A percentile compares a stretch with the other conserved stretches of the same genome.
These are phyloP conservation scores for Aphodius granarius DNA, from an alignment of 2,888 invertebrate genomes.

Conservation along the genomic window DNA sequence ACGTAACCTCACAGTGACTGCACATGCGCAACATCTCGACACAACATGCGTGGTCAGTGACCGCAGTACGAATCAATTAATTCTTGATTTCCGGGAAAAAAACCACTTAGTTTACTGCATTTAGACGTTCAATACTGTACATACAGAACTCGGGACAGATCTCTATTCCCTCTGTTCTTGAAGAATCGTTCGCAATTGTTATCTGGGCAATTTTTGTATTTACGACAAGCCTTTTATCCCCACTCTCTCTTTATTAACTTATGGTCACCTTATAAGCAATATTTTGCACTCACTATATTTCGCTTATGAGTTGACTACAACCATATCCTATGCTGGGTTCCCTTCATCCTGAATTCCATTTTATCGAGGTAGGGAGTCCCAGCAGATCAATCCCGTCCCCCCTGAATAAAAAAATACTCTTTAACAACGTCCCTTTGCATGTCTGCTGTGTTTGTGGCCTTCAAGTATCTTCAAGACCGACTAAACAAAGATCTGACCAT, in stretches of 20 bases:
- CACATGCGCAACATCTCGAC: too few relatives aligned
- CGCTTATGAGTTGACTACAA: background rate
- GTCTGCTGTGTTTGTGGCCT: slow-evolving; percentile 48
- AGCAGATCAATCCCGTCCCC: slow-evolving; percentile 24
- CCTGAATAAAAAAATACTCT: background rate
- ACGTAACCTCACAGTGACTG: too few relatives aligned
- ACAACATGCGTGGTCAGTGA: too few relatives aligned
- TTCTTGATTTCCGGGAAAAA: too few relatives aligned
- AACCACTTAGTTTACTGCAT: too few relatives aligned
- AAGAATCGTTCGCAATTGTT: too few relatives aligned
- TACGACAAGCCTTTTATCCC: slow-evolving; percentile 38
- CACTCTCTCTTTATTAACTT: slow-evolving; percentile 16
- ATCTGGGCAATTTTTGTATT: slow-evolving; percentile 30
- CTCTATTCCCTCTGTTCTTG: too few relatives aligned
- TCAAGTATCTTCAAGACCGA: background rate
- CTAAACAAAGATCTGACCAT: background rate
- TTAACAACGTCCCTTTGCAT: slow-evolving; percentile 49
- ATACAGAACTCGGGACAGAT: too few relatives aligned
- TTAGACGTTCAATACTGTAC: too few relatives aligned
- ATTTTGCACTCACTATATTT: background rate
- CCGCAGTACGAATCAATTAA: too few relatives aligned
- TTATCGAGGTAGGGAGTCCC: slow-evolving; percentile 36
- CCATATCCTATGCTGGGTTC: slow-evolving; percentile 23
- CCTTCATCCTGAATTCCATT: slow-evolving; percentile 37
- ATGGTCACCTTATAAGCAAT: background rate